Conservation (phyloP, 1,140 invertebrate genomes). For the Dreissena rostriformis region DNA sequence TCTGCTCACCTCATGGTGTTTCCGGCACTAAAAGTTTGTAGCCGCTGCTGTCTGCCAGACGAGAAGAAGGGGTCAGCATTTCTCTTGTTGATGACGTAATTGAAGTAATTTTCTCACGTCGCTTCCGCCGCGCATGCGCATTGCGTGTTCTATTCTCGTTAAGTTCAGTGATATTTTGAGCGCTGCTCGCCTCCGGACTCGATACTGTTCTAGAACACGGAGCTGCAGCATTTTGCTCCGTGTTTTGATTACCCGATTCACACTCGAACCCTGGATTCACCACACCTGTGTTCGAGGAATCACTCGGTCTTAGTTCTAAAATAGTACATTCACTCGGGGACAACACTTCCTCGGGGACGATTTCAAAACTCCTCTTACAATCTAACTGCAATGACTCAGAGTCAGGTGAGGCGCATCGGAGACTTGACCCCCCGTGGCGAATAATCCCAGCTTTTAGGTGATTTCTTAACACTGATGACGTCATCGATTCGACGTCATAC, state of each 20-base stretch:
- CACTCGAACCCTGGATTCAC: constrained; percentile 14
- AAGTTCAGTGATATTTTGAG: no score
- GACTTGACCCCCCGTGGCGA: background rate
- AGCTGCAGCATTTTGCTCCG: background rate
- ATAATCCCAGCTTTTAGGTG: no score
- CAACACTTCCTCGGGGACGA: constrained; percentile 42
- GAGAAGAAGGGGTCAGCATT: background rate
- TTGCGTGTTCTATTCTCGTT: background rate
- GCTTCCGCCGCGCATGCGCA: constrained; percentile 36
- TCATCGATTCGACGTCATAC: constrained; percentile 11
- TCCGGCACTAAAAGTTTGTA: constrained; percentile 40
- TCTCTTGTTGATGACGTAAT: constrained; percentile 7
- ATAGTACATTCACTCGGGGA: constrained; percentile 2
- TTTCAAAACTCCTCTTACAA: constrained; percentile 36
- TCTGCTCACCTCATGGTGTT: constrained; percentile 7
- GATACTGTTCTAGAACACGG: background rate
- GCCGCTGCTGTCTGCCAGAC: constrained; percentile 30
- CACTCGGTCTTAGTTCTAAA: background rate
- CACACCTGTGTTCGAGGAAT: constrained; percentile 3
- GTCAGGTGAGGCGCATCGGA: background rate
- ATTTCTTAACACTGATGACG: constrained; percentile 19
- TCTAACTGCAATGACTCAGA: background rate
- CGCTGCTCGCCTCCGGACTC: background rate
- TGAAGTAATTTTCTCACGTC: constrained; percentile 19
- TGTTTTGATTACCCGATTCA: constrained; percentile 11